Evolutionary conservation across 2,888 invertebrate genomes (phyloP).

Genomic region (Hyposoter dolosus): DNA sequence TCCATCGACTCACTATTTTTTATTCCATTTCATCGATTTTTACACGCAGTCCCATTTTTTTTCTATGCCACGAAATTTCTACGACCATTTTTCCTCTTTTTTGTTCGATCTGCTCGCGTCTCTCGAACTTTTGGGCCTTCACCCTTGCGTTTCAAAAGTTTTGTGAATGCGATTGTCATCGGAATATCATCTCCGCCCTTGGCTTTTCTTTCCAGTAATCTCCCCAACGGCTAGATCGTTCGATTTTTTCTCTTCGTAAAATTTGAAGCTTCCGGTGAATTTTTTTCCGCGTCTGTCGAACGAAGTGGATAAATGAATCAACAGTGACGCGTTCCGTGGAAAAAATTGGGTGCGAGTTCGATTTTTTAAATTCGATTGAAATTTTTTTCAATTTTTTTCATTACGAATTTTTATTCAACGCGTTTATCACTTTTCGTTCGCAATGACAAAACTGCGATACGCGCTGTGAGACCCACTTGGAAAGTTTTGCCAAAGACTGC

Average conservation of each 20-base stretch:
- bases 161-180: conserved; percentile 13
- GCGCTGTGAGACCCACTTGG: conserved; percentile 1
- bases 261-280: too few relatives aligned
- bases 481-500: conserved; percentile 11
- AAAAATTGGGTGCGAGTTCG: too few relatives aligned
- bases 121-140: conserved; percentile 4
- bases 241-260: neutral
- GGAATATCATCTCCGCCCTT: neutral
- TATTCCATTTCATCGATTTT: neutral
- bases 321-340: too few relatives aligned
- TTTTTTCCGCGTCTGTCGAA: neutral
- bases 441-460: neutral
- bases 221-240: neutral
- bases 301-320: too few relatives aligned
- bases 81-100: neutral
- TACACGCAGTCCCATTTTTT: neutral
- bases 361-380: too few relatives aligned
- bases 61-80: neutral
- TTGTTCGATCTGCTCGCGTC: conserved; percentile 1
- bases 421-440: neutral
- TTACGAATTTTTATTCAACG: neutral
- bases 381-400: too few relatives aligned
- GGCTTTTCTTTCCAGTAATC: neutral
- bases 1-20: neutral
- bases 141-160: conserved; percentile 5